These are phyloP conservation scores for Psittacula derbiana DNA, from an alignment of 2,797 vertebrate genomes.

Conservation along the genomic window DNA sequence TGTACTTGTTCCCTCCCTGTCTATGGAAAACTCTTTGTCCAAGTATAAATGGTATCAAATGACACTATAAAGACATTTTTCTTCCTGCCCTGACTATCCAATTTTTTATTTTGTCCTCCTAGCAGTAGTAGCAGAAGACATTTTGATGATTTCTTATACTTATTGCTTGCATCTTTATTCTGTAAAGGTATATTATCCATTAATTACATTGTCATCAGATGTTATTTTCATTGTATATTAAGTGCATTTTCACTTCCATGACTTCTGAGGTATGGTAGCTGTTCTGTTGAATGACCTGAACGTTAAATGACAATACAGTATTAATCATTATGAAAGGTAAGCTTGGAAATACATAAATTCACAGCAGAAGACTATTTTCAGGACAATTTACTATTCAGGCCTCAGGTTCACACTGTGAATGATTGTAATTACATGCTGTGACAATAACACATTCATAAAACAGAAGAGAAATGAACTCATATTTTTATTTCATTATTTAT, in stretches of 20 bases:
- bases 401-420: slow-evolving; percentile 54
- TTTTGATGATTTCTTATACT: not conserved
- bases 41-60: not conserved
- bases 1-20: not conserved
- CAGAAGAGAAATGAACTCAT: slow-evolving; percentile 44
- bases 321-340: slow-evolving; percentile 63
- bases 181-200: slow-evolving; percentile 20
- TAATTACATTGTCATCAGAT: slow-evolving; percentile 50
- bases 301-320: slow-evolving; percentile 33
- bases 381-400: slow-evolving; percentile 62
- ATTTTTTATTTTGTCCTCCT: not conserved
- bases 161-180: slow-evolving; percentile 41
- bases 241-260: slow-evolving; percentile 43
- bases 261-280: slow-evolving; percentile 26
- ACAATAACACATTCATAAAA: slow-evolving; percentile 71
- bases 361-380: slow-evolving; percentile 53
- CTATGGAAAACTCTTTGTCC: not conserved
- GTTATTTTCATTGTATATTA: slow-evolving; percentile 43
- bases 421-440: slow-evolving; percentile 69
- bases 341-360: slow-evolving; percentile 60
- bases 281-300: slow-evolving; percentile 34
- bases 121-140: not conserved
- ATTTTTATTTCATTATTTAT: slow-evolving; percentile 64
- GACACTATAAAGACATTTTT: not conserved
- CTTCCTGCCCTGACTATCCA: not conserved